Conservation (phyloP, 2,113 vertebrate genomes). For the Melanerpes aurifrons region DNA sequence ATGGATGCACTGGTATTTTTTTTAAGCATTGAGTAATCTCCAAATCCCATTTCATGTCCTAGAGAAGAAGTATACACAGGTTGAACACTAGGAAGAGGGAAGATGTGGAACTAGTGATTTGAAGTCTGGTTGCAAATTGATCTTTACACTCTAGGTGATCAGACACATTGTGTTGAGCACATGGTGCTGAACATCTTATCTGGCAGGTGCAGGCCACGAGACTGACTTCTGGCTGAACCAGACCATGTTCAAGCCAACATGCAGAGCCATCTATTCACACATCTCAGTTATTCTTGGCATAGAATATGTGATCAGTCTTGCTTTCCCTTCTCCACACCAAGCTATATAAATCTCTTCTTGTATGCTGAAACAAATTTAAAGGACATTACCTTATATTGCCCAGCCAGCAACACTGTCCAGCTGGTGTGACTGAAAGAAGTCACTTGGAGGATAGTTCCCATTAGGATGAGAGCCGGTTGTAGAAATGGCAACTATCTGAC, state of each 20-base stretch:
- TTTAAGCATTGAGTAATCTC: slow-evolving; percentile 35
- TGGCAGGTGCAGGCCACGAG: background rate
- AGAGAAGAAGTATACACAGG: background rate
- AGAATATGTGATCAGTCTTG: background rate
- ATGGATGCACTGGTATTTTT: background rate
- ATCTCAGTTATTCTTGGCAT: background rate
- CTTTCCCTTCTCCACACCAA: background rate
- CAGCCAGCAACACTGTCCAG: rapidly evolving
- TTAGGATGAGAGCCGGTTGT: background rate
- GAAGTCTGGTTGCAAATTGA: background rate
- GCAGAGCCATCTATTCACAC: background rate
- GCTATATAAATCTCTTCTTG: background rate
- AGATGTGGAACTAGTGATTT: background rate
- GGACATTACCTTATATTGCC: background rate
- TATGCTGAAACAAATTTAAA: background rate
- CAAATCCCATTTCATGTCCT: background rate
- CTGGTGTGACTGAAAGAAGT: background rate
- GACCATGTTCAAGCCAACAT: rapidly evolving
- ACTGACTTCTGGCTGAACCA: background rate
- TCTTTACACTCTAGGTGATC: rapidly evolving
- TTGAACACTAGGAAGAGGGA: background rate
- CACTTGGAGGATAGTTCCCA: background rate
- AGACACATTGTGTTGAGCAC: background rate
- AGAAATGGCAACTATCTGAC: background rate
- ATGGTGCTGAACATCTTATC: rapidly evolving